Percentiles rank a stretch among this genome's conserved stretches.
These are phyloP conservation scores for Athripsodes cinereus DNA, from an alignment of 2,888 invertebrate species.

Conservation along the genomic window DNA sequence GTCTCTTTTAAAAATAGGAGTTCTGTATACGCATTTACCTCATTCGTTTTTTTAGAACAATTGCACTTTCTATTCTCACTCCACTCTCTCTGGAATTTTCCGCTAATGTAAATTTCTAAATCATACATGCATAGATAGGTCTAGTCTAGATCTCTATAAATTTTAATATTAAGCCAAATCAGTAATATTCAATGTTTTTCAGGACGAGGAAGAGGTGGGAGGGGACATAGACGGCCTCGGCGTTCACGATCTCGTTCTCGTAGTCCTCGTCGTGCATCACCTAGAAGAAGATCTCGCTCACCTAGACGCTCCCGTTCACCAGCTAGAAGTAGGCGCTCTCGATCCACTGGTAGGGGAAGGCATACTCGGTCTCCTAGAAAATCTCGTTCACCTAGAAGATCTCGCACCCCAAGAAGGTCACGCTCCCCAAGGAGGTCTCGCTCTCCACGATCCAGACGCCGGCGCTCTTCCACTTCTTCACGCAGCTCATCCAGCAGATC, in stretches of 20 bases:
- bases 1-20: too few species aligned
- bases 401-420: constrained; percentile 32
- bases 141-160: neutral
- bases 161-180: too few species aligned
- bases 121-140: neutral
- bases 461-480: constrained; percentile 20
- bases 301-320: constrained; percentile 41
- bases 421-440: constrained; percentile 37
- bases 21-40: too few species aligned
- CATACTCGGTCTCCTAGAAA: constrained; percentile 22
- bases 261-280: constrained; percentile 42
- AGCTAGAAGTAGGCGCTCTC: constrained; percentile 32
- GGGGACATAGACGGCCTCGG: constrained; percentile 33
- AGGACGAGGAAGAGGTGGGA: constrained; percentile 24
- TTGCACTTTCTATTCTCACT: too few species aligned
- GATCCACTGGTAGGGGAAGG: constrained; percentile 22
- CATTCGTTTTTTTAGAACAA: too few species aligned
- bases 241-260: constrained; percentile 33
- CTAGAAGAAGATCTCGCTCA: constrained; percentile 36
- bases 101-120: neutral
- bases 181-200: too few species aligned
- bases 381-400: constrained; percentile 22
- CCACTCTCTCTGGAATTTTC: neutral
- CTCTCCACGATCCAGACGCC: constrained; percentile 24
- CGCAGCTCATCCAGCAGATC: constrained; percentile 21